These are phyloP conservation scores for Cyclargus thomasi DNA, from an alignment of 1,140 invertebrate species.

Conservation along the genomic window DNA sequence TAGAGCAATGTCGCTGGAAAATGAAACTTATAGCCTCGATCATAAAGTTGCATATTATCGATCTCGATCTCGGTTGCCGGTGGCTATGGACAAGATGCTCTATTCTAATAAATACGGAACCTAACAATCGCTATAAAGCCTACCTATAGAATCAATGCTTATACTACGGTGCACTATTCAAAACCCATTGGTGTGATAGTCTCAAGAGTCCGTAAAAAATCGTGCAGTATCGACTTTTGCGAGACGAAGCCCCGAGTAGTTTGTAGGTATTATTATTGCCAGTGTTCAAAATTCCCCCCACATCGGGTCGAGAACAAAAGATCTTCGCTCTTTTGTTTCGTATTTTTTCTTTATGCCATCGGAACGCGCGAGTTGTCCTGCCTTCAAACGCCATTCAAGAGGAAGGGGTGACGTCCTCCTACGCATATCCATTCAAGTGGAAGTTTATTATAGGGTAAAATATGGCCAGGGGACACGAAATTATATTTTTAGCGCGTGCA, in stretches of 20 bases:
- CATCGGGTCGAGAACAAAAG: slow-evolving; percentile 17
- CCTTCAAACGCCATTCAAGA: slow-evolving; percentile 48
- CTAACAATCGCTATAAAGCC: too few relatives aligned
- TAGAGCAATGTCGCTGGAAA: too few relatives aligned
- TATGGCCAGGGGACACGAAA: slow-evolving; percentile 5
- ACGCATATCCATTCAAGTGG: slow-evolving; percentile 60
- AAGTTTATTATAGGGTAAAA: slow-evolving; percentile 39
- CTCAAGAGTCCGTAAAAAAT: background rate
- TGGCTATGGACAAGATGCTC: too few relatives aligned
- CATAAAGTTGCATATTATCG: too few relatives aligned
- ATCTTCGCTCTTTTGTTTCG: slow-evolving; percentile 21
- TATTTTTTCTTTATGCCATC: slow-evolving; percentile 29
- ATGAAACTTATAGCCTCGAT: too few relatives aligned
- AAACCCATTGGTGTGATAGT: background rate
- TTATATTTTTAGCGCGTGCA: slow-evolving; percentile 12
- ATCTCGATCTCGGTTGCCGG: too few relatives aligned
- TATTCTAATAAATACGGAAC: too few relatives aligned
- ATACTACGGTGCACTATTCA: background rate
- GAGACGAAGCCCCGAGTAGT: background rate
- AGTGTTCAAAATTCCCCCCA: slow-evolving; percentile 10
- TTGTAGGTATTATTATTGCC: slow-evolving; percentile 7
- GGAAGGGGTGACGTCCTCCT: slow-evolving; percentile 60
- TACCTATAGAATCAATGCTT: background rate
- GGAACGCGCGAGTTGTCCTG: slow-evolving; percentile 46
- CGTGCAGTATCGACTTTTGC: slow-evolving; percentile 8